Conservation (phyloP, 2,113 vertebrate species). For the Oryzias javanicus region DNA sequence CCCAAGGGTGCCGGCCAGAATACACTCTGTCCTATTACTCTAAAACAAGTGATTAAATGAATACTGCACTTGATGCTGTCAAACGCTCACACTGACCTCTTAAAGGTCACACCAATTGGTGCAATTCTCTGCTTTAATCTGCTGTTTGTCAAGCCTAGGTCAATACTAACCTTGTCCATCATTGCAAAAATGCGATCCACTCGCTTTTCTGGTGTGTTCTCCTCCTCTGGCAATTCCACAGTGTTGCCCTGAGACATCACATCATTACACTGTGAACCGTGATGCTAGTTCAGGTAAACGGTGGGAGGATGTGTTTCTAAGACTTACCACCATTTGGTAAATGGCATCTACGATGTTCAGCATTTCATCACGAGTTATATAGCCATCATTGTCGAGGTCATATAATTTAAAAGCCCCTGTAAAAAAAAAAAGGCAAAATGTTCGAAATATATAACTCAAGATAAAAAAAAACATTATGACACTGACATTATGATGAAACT, state of each 20-base stretch:
- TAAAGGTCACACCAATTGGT: background rate
- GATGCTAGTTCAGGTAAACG: background rate
- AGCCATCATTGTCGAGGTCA: constrained; percentile 95
- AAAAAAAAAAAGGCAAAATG: constrained; percentile 27
- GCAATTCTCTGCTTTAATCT: background rate
- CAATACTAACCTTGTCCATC: constrained; percentile 93
- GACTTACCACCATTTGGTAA: constrained; percentile 99
- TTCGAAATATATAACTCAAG: constrained; percentile 9
- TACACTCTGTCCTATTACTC: constrained; percentile 16
- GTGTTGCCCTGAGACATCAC: constrained; percentile 87
- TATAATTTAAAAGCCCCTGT: constrained; percentile 98
- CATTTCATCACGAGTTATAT: constrained; percentile 98
- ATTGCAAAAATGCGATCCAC: constrained; percentile 98
- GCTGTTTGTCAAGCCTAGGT: background rate
- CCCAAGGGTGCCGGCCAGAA: constrained; percentile 25
- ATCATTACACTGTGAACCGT: constrained; percentile 8
- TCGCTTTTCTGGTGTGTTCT: constrained; percentile 95
- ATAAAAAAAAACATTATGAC: too few species aligned
- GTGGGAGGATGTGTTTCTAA: background rate
- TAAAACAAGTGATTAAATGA: constrained; percentile 10
- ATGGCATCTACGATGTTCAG: constrained; percentile 98
- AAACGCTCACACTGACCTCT: background rate
- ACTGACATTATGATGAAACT: background rate
- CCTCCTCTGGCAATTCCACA: constrained; percentile 95
- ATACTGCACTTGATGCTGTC: background rate